Evolutionary conservation across 1,140 invertebrate species (phyloP).

Genomic region (Camponotus vicinus): DNA sequence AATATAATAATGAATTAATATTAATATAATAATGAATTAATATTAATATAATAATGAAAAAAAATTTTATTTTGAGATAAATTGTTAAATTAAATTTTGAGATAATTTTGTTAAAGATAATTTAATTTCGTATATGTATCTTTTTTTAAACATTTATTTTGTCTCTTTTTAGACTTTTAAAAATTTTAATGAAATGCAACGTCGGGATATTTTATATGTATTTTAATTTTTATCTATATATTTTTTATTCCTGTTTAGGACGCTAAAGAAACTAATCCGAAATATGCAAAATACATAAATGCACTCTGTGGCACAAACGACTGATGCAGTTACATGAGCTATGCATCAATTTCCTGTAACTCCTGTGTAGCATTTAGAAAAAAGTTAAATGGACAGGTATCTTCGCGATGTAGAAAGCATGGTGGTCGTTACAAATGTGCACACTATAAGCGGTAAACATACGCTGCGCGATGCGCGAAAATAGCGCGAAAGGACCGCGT

Average conservation of each 20-base stretch:
- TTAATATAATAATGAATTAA: too few species aligned
- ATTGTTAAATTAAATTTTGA: too few species aligned
- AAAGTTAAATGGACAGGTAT: background rate
- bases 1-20: background rate
- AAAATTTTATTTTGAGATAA: background rate
- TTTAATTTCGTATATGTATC: background rate
- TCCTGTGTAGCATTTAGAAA: background rate
- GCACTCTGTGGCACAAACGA: background rate
- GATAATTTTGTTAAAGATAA: background rate
- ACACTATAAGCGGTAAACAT: slow-evolving; percentile 40
- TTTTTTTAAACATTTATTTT: background rate
- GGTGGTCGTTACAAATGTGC: slow-evolving; percentile 37
- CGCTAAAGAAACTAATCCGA: background rate
- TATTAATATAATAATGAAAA: background rate
- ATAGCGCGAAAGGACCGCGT: slow-evolving; percentile 5
- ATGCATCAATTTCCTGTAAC: slow-evolving; percentile 33
- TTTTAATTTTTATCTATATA: background rate
- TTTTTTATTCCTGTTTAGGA: background rate
- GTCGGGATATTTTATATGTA: background rate
- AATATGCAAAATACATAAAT: background rate
- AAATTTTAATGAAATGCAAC: too few species aligned
- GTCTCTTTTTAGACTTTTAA: background rate
- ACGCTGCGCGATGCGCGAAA: slow-evolving; percentile 4
- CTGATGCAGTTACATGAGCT: slow-evolving; percentile 13
- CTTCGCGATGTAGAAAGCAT: slow-evolving; percentile 31